Conservation (phyloP, 1,140 invertebrate genomes). For the Metaphire vulgaris region DNA sequence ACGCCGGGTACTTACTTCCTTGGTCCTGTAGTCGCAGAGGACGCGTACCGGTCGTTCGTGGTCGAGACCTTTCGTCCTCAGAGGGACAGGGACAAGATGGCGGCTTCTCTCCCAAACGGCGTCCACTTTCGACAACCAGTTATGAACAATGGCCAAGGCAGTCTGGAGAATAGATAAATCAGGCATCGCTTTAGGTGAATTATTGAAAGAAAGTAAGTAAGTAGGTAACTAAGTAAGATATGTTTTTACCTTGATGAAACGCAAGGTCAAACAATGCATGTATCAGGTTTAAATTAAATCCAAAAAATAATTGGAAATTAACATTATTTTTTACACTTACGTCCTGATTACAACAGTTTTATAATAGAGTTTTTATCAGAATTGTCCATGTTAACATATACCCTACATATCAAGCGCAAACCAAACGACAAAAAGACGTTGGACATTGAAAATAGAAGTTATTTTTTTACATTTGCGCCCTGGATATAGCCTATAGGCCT, state of each 20-base stretch:
- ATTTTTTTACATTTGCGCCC: no score
- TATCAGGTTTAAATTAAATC: not conserved
- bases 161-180: constrained; percentile 15
- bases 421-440: no score
- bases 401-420: no score
- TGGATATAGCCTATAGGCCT: no score
- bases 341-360: no score
- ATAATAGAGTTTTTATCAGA: no score
- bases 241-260: not conserved
- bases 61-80: constrained; percentile 17
- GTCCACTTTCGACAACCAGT: constrained; percentile 25
- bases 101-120: constrained; percentile 15
- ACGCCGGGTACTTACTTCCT: constrained; percentile 16
- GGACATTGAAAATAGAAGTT: no score
- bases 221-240: not conserved
- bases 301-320: not conserved
- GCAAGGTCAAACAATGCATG: no score
- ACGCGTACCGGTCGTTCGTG: constrained; percentile 13
- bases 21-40: constrained; percentile 25
- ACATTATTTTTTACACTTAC: no score
- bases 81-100: constrained; percentile 21
- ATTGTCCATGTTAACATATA: not conserved
- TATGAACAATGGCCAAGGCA: constrained; percentile 17
- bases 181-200: not conserved
- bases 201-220: not conserved